Evolutionary conservation across 2,797 vertebrate genomes (phyloP), one percentile per base, ranked within the genome.

Genomic region (Fratercula arctica): DNA sequence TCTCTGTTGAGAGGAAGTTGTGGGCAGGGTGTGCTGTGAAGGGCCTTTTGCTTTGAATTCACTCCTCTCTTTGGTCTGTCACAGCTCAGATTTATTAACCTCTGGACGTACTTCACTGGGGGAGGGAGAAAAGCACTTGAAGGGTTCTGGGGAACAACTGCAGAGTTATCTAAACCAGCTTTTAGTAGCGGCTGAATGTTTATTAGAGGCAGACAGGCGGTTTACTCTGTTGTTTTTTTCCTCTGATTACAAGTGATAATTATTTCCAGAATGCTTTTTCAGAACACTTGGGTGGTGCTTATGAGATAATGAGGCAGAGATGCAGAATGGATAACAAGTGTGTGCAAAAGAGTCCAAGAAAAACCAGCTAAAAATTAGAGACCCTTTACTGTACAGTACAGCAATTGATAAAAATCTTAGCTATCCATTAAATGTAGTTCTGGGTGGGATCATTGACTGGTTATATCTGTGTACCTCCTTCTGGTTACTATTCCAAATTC

Each of bases 61-160:
- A n/a, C 12, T 76, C 37, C 35, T 87, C 81, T 76, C 82, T 92
- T 87, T 89, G 59, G 21, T 75, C 78, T 95, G 87, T 79, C 56
- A 74, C 37, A 39, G 35, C 46, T 89, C 79, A 81, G 82, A 92
- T 89, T 97, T 91, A 95, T 85, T 89, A 87, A 89, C 15, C 16
- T 91, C 76, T 75, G 89, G 72, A 81, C 1, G 1, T 70, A 28
- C 29, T 91, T 84, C 37, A 60, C 37, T 0, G 2, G 80, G 41
- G 41, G 60, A 93, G 45, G 39, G 51, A 76, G 66, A 72, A 85
- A 93, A 93, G 63, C 15, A 74, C 50, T 94, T 85, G 37, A 92
- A 93, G 26, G 7, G 37, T 89, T 93, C 64, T 87, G 82, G 75
- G n/a, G 41, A 88, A 92, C 41, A 95, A 92, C 39, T 79, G 64